Evolutionary conservation across 1,140 invertebrate species (phyloP), one percentile per base, ranked within the genome.

Genomic region (Marisa cornuarietis): DNA sequence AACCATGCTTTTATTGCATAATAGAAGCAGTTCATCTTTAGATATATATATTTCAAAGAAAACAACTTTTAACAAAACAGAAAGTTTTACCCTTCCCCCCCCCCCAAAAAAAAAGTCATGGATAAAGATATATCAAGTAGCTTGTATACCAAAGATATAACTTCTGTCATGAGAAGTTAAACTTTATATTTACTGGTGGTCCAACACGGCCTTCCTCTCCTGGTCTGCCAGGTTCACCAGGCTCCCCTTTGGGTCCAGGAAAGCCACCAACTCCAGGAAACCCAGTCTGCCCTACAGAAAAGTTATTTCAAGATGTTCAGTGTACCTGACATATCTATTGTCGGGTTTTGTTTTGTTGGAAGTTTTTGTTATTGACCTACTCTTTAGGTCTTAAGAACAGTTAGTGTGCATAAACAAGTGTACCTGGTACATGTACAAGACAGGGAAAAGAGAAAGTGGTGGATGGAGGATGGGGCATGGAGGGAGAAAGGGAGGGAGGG

Each of bases 221-320:
- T n/a, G 62, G 80, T 42, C 65, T 13, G 87, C 84, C 93, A 49
- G 83, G 80, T 0, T 88, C 81, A 16, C 93, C 93, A 58, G 87
- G 86, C n/a, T 86, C 79, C 61, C 93, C 93, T 79, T 87, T 83
- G 3, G 88, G 71, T 65, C 93, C 93, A 31, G 90, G 88, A 16
- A 89, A 80, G 74, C 95, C 94, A 68, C 83, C 83, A 24, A 94
- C 93, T 81, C 85, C 93, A 58, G 83, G 82, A 0, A 88, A 77
- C 7, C 93, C 93, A 62, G 87, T 87, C n/a, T 84, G 79, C 26
- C 93, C 93, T 81, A 90, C 9, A 71, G 72, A 78, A 94, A 26
- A 62, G 11, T 58, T 42, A 42, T 58, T 58, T 58, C 54, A 58
- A 58, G 54, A 58, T 6, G 31, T 42, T 42, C 31, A 42, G 31